Evolutionary conservation across 2,888 invertebrate species (phyloP), one percentile per base, ranked within the genome.

Genomic region (Andrena marginata): DNA sequence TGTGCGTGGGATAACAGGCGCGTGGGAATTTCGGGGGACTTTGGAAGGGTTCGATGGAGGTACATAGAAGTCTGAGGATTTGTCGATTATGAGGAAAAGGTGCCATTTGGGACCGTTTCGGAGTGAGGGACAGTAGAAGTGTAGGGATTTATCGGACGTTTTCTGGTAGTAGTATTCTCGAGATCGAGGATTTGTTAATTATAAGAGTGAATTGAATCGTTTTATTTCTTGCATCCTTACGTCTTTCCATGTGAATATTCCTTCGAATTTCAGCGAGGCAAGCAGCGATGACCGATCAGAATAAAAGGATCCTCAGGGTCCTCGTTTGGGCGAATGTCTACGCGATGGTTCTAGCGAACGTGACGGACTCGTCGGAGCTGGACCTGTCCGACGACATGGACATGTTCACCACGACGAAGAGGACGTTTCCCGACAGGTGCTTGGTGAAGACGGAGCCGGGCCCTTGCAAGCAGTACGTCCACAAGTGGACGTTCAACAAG

Each of bases 401-500:
- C 63, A 42, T 85, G 10, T 72, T 88, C 4, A 91, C 92, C 2
- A 91, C 92, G 23, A 90, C 91, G 42, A 90, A 86, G 29, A 90
- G 91, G 23, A 87, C 87, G 16, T 77, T 93, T 49, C 91, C 92
- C 13, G 94, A 94, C 83, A 94, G 94, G 60, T 95, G 95, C 87
- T 94, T 95, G 56, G 95, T 95, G 1, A 94, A 93, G 67, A 93
- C 94, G 6, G 95, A 95, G 29, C 92, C 93, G 29, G 96, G 96
- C 0, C 96, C 95, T 10, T 96, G 96, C 93, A 96, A 95, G 89
- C 95, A 95, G 87, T 96, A 95, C 90, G 95, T 96, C 54, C 95
- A 96, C 92, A 96, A 96, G 94, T 97, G 96, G 96, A 95, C 96
- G 26, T 96, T 95, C 93, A 95, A 96, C 90, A 95, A 95, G 82